Evolutionary conservation across 2,797 vertebrate genomes (phyloP), one percentile per base, ranked within the genome.

Genomic region (Allochrocebus solatus): DNA sequence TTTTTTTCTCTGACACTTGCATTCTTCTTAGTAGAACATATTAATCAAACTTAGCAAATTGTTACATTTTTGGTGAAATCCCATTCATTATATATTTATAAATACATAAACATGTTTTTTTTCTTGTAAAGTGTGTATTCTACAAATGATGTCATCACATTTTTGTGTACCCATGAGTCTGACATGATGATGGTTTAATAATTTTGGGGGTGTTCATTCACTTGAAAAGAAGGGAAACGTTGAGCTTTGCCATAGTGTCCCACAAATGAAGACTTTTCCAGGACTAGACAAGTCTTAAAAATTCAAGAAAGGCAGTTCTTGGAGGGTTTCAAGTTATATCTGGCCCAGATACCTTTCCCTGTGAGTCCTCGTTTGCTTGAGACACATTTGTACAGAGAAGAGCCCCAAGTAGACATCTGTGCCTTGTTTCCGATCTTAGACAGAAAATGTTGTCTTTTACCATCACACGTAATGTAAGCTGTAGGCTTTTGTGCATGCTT

Each of bases 61-160:
- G n/a, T 70, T 76, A 82, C 50, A 90, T 86, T 93, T 50, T 83
- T 95, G 48, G 19, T 78, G 48, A 93, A 93, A 46, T 82, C 30
- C 14, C 80, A 75, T 87, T 67, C 13, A 22, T 80, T 43, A 43
- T 33, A 43, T 43, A 64, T 16, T 80, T 57, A 33, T 74, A 67
- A 75, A 74, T 84, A 57, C 13, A 74, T n/a, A 79, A 55, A 48
- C n/a, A 78, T 83, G 22, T 61, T 59, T 86, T 80, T 74, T 64
- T 59, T 61, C 26, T 79, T 64, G 41, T 22, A 88, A 17, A 24
- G 5, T 74, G 0, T 85, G 2, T 55, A 4, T 72, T 94, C 85
- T 36, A 36, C 19, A n/a, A 75, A 9, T n/a, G 48, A 28, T 79
- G 8, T 30, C 39, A 5, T 79, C 26, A 33, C 67, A 21, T 91